Evolutionary conservation across 2,113 vertebrate genomes (phyloP).

Genomic region (Eptesicus fuscus): DNA sequence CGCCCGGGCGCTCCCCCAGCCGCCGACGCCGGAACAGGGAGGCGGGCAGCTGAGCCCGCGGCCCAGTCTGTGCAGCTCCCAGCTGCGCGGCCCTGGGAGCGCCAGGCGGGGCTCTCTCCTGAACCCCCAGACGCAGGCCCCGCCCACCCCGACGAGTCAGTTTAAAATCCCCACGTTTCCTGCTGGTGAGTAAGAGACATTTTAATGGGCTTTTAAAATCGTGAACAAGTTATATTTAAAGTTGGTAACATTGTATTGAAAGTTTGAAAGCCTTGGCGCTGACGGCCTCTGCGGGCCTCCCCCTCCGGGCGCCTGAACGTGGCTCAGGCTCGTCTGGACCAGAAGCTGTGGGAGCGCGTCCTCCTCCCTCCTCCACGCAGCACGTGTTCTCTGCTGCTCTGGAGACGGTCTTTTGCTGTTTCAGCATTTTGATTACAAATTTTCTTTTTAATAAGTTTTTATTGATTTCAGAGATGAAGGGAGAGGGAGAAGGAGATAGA

Average conservation of each 20-base stretch:
- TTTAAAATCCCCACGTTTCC: slow-evolving; percentile 53
- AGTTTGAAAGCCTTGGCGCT: neutral
- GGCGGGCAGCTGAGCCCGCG: slow-evolving; percentile 37
- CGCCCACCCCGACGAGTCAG: slow-evolving; percentile 31
- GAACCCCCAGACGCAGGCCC: neutral
- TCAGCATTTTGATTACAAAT: neutral
- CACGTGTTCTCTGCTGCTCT: neutral
- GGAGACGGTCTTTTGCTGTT: neutral
- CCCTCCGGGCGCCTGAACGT: too few relatives aligned
- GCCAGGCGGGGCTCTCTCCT: neutral
- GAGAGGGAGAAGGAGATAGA: too few relatives aligned
- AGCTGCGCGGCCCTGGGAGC: slow-evolving; percentile 41
- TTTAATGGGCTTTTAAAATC: neutral
- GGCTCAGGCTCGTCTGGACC: accelerated
- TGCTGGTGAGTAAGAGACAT: slow-evolving; percentile 63
- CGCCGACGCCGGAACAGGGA: slow-evolving; percentile 33
- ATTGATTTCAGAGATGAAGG: too few relatives aligned
- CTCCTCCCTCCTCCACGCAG: accelerated
- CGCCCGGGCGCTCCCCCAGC: neutral
- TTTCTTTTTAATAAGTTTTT: too few relatives aligned
- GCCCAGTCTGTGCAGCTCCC: slow-evolving; percentile 37
- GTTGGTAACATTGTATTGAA: neutral
- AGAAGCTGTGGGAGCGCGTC: accelerated
- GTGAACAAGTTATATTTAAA: neutral
- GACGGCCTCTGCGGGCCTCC: too few relatives aligned